A percentile compares a stretch with the other conserved stretches of the same genome.
Conservation (phyloP, 2,888 invertebrate species). For the Rhagium mordax region DNA sequence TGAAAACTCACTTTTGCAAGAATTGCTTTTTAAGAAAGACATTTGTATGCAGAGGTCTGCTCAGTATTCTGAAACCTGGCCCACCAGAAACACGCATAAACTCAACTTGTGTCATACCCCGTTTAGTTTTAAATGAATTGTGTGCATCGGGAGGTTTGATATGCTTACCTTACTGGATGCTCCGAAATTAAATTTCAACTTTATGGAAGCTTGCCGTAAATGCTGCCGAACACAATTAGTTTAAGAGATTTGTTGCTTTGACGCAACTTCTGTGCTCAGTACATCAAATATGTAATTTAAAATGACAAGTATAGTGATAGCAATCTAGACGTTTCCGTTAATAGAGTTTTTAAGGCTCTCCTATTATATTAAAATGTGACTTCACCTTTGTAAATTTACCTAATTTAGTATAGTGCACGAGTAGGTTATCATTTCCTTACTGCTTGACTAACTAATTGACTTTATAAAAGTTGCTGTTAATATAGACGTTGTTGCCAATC, state of each 20-base stretch:
- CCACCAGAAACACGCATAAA: conserved; percentile 41
- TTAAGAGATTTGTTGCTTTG: neutral
- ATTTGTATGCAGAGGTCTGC: conserved; percentile 54
- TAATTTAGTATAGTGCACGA: neutral
- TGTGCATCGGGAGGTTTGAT: conserved; percentile 42
- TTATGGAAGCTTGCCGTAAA: neutral
- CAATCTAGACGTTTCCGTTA: neutral
- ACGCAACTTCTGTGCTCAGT: neutral
- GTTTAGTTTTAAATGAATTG: conserved; percentile 52
- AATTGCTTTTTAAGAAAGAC: conserved; percentile 46
- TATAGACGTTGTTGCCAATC: too few species aligned
- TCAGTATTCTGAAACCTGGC: conserved; percentile 50
- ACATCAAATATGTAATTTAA: neutral
- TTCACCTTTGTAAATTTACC: neutral
- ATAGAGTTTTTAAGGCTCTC: neutral
- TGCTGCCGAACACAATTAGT: neutral
- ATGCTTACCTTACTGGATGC: conserved; percentile 1
- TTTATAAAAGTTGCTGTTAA: neutral
- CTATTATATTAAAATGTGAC: neutral
- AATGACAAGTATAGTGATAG: neutral
- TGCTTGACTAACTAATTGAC: neutral
- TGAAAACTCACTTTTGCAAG: conserved; percentile 36
- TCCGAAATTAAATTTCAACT: neutral
- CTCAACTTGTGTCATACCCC: conserved; percentile 48
- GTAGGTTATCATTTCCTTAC: neutral